Percentiles rank a stretch among this genome's conserved stretches.
phyloP scores from a whole-genome alignment of 2,888 invertebrate genomes.

The Salticus scenicus region DNA sequence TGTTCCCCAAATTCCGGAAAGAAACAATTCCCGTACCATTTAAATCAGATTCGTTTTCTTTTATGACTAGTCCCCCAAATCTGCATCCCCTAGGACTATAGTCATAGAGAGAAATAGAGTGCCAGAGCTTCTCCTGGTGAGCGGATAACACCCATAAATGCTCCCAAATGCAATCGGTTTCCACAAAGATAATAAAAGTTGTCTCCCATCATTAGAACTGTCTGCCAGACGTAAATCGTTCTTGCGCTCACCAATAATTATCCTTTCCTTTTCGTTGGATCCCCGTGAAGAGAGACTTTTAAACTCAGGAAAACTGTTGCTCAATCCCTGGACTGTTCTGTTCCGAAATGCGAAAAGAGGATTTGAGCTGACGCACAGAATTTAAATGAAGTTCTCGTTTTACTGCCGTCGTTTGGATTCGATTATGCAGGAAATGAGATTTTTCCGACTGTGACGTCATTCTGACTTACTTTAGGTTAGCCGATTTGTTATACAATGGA shows the following conservation, averaged over 20 bases:
- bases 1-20: neutral
- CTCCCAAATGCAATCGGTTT: slow-evolving; percentile 52
- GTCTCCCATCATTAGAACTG: slow-evolving; percentile 52
- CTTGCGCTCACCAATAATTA: slow-evolving; percentile 32
- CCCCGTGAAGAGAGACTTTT: slow-evolving; percentile 11
- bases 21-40: neutral
- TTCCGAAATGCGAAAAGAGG: slow-evolving; percentile 40
- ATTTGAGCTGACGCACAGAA: slow-evolving; percentile 44
- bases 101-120: neutral
- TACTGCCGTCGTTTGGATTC: slow-evolving; percentile 36
- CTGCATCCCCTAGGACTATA: neutral
- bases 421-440: slow-evolving; percentile 8
- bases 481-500: neutral
- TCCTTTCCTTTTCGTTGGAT: slow-evolving; percentile 4
- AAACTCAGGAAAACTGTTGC: slow-evolving; percentile 40
- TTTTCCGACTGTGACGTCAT: slow-evolving; percentile 9
- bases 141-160: slow-evolving; percentile 45
- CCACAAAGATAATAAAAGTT: slow-evolving; percentile 51
- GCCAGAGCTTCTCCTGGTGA: neutral
- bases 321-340: neutral
- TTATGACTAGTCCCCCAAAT: neutral
- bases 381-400: slow-evolving; percentile 56
- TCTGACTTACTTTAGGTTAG: neutral
- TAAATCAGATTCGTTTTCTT: neutral
- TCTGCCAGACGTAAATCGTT: slow-evolving; percentile 47